Conservation (phyloP, 2,797 vertebrate species). For the Malacoctenus gilli region DNA sequence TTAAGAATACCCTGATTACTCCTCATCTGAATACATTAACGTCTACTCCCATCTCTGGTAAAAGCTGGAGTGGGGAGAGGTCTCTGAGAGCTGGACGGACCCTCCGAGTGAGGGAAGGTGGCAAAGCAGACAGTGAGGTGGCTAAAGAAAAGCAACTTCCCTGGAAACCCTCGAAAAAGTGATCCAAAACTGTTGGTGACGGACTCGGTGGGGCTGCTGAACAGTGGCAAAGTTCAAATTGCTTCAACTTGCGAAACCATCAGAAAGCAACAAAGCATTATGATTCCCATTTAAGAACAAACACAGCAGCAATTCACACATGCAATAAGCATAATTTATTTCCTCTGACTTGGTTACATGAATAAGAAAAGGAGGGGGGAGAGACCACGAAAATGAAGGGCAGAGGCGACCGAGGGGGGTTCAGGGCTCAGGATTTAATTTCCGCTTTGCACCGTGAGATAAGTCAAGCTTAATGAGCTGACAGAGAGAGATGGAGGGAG, state of each 20-base stretch:
- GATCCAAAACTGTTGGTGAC: too few relatives aligned
- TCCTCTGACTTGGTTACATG: slow-evolving; percentile 42
- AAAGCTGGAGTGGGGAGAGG: slow-evolving; percentile 10
- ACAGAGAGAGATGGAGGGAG: slow-evolving; percentile 68
- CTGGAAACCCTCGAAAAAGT: too few relatives aligned
- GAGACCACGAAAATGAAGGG: slow-evolving; percentile 47
- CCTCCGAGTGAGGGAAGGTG: not conserved
- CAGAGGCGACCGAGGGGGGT: slow-evolving; percentile 42
- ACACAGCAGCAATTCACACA: slow-evolving; percentile 6
- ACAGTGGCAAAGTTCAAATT: too few relatives aligned
- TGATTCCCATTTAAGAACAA: slow-evolving; percentile 30
- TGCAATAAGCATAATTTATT: slow-evolving; percentile 20
- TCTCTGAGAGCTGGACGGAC: slow-evolving; percentile 5
- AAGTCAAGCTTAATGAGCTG: slow-evolving; percentile 80
- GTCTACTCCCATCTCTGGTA: slow-evolving; percentile 54
- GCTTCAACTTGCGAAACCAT: slow-evolving; percentile 9
- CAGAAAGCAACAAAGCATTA: slow-evolving; percentile 14
- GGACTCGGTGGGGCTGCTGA: too few relatives aligned
- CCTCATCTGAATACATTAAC: slow-evolving; percentile 54
- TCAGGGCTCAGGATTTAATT: slow-evolving; percentile 73
- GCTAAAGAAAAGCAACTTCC: too few relatives aligned
- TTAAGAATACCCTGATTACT: slow-evolving; percentile 71
- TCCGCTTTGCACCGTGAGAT: slow-evolving; percentile 75
- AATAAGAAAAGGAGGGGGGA: slow-evolving; percentile 8
- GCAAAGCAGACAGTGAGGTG: slow-evolving; percentile 1